Evolutionary conservation across 2,888 invertebrate genomes (phyloP), one percentile per base, ranked within the genome.

Genomic region (Apamea anceps): DNA sequence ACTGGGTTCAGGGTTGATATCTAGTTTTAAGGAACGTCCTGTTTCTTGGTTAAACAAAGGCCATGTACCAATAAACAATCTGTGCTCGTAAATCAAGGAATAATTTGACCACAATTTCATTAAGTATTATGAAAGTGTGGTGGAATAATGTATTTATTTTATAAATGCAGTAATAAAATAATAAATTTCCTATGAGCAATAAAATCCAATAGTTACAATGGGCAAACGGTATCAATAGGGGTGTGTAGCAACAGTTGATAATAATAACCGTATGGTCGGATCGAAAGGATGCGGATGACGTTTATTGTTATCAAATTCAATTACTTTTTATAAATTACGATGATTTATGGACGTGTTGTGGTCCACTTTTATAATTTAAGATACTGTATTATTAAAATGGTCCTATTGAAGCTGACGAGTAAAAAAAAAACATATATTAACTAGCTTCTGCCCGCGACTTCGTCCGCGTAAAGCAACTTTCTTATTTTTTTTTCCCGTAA

Each of bases 301-400:
- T 60, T 57, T 77, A 68, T 79, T 79, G 84, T 84, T 91, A 91
- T 91, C 89, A 72, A 81, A 85, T 88, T 88, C 84, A 88, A 88
- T 91, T 82, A 86, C 54, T 84, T 78, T 81, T 81, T 81, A 81
- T 71, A 82, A 63, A 79, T 81, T 78, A 75, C 37, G 48, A 84
- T 82, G 76, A 88, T 87, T 85, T 88, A 85, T 80, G 67, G 80
- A 71, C 48, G 63, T 85, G 88, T 88, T 89, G 72, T 88, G 84
- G 25, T 84, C 62, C 13, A 66, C 57, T 63, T 79, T 71, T 75
- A 63, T 79, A 78, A 79, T 65, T 42, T 54, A 54, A 45, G 15
- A n/a, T n/a, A 54, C n/a, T n/a, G 25, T 45, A 25, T 76, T 76
- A 54, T 25, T 28, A 15, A 42, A 57, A 32, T 8, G 15, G 15